Conservation (phyloP, 2,888 invertebrate species). For the Teleogryllus oceanicus region DNA sequence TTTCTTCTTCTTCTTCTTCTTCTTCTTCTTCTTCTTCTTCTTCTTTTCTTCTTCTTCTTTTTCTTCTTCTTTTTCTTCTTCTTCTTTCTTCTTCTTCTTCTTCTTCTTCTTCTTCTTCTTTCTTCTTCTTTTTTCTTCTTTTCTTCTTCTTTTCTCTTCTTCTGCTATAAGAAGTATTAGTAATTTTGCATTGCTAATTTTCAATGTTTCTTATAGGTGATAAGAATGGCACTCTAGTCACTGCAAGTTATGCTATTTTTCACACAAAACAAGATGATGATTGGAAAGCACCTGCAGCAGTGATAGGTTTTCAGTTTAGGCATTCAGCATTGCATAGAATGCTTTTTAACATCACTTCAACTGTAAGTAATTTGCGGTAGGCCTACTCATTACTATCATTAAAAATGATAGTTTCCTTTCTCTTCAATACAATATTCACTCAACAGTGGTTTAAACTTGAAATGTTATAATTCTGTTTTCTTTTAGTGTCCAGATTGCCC, state of each 20-base stretch:
- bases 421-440: background rate
- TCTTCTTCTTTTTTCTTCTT: no score
- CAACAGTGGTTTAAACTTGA: conserved; percentile 24
- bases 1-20: no score
- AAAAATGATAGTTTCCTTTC: no score
- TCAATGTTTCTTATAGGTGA: conserved; percentile 40
- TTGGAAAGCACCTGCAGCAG: conserved; percentile 71
- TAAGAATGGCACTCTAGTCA: conserved; percentile 61
- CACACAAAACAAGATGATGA: conserved; percentile 44
- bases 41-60: no score
- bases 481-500: conserved; percentile 31
- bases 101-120: no score
- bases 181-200: no score
- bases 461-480: background rate
- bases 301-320: conserved; percentile 81
- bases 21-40: no score
- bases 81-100: no score
- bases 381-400: no score
- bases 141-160: no score
- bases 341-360: conserved; percentile 71
- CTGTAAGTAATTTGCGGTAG: conserved; percentile 42
- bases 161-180: no score
- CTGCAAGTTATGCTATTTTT: conserved; percentile 73
- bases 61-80: no score
- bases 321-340: conserved; percentile 65